Evolutionary conservation across 2,888 invertebrate species (phyloP).

Genomic region (Eupithecia subfuscata): DNA sequence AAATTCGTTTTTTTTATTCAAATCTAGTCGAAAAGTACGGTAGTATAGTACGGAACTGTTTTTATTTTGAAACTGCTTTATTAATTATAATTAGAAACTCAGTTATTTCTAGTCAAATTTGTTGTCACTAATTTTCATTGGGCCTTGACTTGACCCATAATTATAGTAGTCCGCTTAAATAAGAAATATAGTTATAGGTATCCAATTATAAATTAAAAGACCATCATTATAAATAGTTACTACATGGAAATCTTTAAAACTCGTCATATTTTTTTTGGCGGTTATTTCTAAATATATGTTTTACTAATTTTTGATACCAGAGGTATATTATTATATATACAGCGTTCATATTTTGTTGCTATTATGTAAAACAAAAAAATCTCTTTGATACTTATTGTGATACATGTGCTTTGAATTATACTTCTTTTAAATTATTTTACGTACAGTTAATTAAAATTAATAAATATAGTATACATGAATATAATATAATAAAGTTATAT

Average conservation of each 20-base stretch:
- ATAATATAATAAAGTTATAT: too few relatives aligned
- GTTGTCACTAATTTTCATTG: too few relatives aligned
- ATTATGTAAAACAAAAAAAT: neutral
- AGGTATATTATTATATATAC: too few relatives aligned
- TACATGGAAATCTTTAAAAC: neutral
- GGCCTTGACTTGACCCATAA: neutral
- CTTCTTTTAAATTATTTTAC: neutral
- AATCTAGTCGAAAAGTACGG: too few relatives aligned
- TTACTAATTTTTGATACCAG: neutral
- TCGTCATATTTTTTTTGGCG: neutral
- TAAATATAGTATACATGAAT: neutral
- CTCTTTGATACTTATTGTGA: neutral
- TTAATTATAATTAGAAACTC: too few relatives aligned
- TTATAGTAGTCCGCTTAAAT: neutral
- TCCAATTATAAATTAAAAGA: neutral
- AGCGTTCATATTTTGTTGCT: neutral
- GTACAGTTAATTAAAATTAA: neutral
- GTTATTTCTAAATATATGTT: neutral
- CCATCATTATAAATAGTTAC: neutral
- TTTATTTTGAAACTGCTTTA: neutral
- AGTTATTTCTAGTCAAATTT: neutral
- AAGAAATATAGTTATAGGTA: neutral
- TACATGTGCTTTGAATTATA: constrained; percentile 6
- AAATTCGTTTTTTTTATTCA: too few relatives aligned
- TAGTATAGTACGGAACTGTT: too few relatives aligned